Evolutionary conservation across 2,888 invertebrate genomes (phyloP).

Genomic region (Apoda limacodes): DNA sequence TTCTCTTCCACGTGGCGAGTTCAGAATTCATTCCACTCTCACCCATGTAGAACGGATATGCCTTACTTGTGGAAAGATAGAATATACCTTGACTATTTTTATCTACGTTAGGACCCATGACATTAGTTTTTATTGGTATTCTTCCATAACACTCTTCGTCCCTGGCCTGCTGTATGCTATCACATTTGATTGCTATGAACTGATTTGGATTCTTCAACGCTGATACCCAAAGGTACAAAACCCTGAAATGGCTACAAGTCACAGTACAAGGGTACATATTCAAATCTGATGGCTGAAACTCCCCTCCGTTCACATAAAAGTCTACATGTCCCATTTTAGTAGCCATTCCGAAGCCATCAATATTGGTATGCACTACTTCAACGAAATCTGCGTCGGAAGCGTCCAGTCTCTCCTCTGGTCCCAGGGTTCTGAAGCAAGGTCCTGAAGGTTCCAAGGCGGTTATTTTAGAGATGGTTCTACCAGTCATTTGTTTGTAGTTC

Average conservation of each 20-base stretch:
- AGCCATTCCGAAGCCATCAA: constrained; percentile 61
- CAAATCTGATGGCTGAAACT: constrained; percentile 52
- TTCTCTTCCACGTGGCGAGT: constrained; percentile 39
- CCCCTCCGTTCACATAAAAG: constrained; percentile 55
- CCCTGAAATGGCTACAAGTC: constrained; percentile 54
- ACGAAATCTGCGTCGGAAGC: constrained; percentile 51
- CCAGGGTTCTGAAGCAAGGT: constrained; percentile 47
- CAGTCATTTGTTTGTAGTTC: constrained; percentile 43
- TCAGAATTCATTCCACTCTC: constrained; percentile 40
- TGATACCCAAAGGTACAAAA: constrained; percentile 41
- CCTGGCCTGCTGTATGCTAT: constrained; percentile 46
- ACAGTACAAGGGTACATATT: constrained; percentile 41
- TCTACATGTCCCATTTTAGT: constrained; percentile 54
- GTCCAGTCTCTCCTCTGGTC: constrained; percentile 35
- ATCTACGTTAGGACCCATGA: constrained; percentile 39
- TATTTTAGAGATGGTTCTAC: constrained; percentile 47
- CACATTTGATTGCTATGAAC: constrained; percentile 46
- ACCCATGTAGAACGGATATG: constrained; percentile 48
- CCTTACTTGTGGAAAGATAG: constrained; percentile 43
- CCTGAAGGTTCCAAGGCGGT: constrained; percentile 54
- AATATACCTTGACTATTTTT: constrained; percentile 39
- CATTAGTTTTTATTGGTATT: constrained; percentile 33
- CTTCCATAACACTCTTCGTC: constrained; percentile 40
- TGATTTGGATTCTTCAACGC: constrained; percentile 42
- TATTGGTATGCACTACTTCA: constrained; percentile 54